Conservation (phyloP, 2,888 invertebrate genomes). For the Dilophus febrilis region DNA sequence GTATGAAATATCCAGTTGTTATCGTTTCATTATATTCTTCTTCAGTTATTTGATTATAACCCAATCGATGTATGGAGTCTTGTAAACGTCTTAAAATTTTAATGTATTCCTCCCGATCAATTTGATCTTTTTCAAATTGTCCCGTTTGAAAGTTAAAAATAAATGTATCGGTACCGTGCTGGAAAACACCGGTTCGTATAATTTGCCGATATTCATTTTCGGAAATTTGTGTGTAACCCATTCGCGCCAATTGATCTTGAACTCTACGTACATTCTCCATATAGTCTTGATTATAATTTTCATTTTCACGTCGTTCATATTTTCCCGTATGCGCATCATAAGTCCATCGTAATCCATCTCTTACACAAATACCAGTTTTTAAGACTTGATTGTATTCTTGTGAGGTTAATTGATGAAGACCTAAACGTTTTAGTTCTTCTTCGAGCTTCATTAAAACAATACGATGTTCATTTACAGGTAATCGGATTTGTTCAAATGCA, state of each 20-base stretch:
- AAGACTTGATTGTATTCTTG: not conserved
- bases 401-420: not conserved
- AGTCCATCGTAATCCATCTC: conserved; percentile 1
- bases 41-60: conserved; percentile 1
- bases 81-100: not conserved
- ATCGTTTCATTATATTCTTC: conserved; percentile 5
- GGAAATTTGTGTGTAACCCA: conserved; percentile 1
- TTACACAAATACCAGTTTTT: not conserved
- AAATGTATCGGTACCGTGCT: not conserved
- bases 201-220: conserved; percentile 2
- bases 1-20: not conserved
- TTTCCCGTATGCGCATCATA: not conserved
- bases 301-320: not conserved
- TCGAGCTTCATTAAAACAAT: not conserved
- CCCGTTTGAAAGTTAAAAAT: not conserved
- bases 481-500: not conserved
- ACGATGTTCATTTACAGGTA: no score
- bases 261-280: not conserved
- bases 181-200: not conserved
- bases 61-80: not conserved
- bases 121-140: conserved; percentile 1
- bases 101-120: not conserved
- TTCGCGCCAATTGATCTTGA: not conserved
- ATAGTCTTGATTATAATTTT: conserved; percentile 3
- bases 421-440: conserved; percentile 2